Evolutionary conservation across 2,888 invertebrate species (phyloP), one percentile per base, ranked within the genome.

Genomic region (Chaetoderma sp.): DNA sequence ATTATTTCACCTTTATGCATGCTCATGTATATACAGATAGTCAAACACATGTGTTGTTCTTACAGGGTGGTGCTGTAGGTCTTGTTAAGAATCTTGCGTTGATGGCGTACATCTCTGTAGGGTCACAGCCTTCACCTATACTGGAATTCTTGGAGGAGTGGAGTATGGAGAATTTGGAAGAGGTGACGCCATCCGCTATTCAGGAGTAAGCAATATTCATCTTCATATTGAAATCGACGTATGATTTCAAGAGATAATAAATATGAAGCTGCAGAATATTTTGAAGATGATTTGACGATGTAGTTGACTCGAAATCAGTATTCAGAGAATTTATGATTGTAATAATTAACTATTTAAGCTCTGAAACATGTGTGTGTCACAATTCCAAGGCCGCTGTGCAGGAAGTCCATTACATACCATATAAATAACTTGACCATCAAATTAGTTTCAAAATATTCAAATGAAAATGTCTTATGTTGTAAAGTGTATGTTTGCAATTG

Each of bases 81-180:
- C 89, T 99, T 68, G 99, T 99, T 33, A 99, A 99, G 87, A 99
- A 99, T 88, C 89, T 99, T 49, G 99, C 99, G 0, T 89, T 99
- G 50, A 99, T 99, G 99, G 98, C 99, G 2, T 99, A 99, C 81
- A 99, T 99, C 78, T 98, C 98, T 73, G 99, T 99, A 59, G 99
- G 99, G 71, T 98, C 98, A 54, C 97, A 98, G 86, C 98, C 99
- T 0, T 97, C 98, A 10, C 99, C 99, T 1, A 99, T 99, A 88
- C 89, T 99, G 60, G 99, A 99, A 90, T 99, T 99, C 89, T 96
- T 99, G 91, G 99, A 99, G 85, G 99, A 99, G 87, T 99, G 99
- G 99, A 97, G 97, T 56, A 99, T 99, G 99, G 99, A 99, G 88
- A 99, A 99, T 87, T 90, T 99, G 72, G 99, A 99, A 88, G 99